Percentiles rank a stretch among this genome's conserved stretches.
Evolutionary conservation across 1,140 invertebrate species (phyloP).

Genomic region (Aphaenogaster floridana): DNA sequence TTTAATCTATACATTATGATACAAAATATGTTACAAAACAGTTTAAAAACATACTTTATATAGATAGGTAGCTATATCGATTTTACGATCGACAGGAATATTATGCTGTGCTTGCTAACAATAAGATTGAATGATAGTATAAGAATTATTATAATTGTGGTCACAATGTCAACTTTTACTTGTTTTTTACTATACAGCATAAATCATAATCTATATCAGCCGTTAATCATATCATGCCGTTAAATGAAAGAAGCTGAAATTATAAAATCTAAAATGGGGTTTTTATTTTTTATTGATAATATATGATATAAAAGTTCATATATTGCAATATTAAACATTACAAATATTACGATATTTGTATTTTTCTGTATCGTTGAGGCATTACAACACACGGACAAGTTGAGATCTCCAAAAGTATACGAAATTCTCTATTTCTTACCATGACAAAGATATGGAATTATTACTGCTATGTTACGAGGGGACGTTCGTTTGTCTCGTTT

Average conservation of each 20-base stretch:
- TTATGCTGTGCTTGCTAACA: neutral
- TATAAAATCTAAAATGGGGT: neutral
- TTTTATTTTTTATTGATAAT: neutral
- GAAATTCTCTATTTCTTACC: slow-evolving; percentile 30
- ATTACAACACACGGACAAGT: neutral
- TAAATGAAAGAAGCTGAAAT: neutral
- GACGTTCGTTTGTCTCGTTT: slow-evolving; percentile 70
- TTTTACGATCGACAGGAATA: neutral
- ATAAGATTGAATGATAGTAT: neutral
- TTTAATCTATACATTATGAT: neutral
- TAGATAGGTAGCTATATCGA: neutral
- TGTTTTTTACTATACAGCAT: neutral
- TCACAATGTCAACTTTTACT: neutral
- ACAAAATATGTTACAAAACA: neutral
- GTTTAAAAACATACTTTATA: neutral
- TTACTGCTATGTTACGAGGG: slow-evolving; percentile 56
- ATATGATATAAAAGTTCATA: neutral
- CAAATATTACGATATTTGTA: neutral
- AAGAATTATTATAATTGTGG: neutral
- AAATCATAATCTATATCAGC: neutral
- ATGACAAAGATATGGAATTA: slow-evolving; percentile 73
- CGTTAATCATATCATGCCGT: neutral
- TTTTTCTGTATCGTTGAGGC: neutral
- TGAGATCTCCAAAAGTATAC: neutral
- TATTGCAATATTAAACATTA: slow-evolving; percentile 2